phyloP scores from a whole-genome alignment of 2,888 invertebrate species.

The Philonicus albiceps region DNA sequence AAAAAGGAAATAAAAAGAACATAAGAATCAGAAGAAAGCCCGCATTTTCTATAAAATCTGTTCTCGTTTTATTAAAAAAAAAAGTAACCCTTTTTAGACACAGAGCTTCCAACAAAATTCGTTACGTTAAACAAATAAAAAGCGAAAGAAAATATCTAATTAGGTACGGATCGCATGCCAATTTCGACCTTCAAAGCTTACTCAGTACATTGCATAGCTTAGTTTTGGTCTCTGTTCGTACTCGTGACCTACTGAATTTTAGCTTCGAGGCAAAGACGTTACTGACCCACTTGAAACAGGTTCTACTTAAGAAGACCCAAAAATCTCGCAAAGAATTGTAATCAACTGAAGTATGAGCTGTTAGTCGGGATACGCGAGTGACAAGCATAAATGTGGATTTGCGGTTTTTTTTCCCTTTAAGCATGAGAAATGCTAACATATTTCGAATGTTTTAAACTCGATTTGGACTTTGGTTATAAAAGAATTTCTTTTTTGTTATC shows the following conservation, averaged over 20 bases:
- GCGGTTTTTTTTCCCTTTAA: neutral
- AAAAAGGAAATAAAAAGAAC: neutral
- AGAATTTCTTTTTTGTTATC: neutral
- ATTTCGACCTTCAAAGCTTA: neutral
- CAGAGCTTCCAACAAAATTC: neutral
- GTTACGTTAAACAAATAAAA: neutral
- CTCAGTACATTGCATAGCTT: neutral
- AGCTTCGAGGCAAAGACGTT: neutral
- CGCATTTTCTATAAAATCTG: neutral
- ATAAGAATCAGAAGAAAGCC: neutral
- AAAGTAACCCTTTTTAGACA: neutral
- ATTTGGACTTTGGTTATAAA: neutral
- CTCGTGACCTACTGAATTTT: constrained; percentile 24
- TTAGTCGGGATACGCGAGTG: neutral
- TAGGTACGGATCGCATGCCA: neutral
- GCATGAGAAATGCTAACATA: neutral
- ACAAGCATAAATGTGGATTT: neutral
- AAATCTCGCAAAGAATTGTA: neutral
- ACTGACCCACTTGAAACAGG: constrained; percentile 11
- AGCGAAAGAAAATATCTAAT: neutral
- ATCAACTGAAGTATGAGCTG: neutral
- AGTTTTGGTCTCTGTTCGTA: neutral
- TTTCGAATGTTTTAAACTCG: neutral
- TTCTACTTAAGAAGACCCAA: constrained; percentile 7
- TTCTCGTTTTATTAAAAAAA: neutral